Conservation (phyloP, 2,113 vertebrate genomes). For the Corydoras maculifer region DNA sequence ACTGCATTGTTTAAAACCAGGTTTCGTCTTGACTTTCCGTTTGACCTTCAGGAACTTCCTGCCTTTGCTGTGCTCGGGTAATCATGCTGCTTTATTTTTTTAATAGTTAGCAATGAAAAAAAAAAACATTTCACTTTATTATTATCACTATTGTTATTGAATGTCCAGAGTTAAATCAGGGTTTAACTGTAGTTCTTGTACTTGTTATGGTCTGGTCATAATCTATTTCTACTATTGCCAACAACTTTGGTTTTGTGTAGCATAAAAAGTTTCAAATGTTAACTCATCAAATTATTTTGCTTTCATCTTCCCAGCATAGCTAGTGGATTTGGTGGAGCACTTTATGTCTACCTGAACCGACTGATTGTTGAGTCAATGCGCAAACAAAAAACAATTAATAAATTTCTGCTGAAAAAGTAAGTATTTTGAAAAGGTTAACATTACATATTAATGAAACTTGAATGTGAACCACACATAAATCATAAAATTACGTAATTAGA, state of each 20-base stretch:
- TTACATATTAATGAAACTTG: not conserved
- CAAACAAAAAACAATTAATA: slow-evolving; percentile 94
- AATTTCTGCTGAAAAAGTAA: slow-evolving; percentile 95
- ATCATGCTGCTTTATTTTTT: slow-evolving; percentile 41
- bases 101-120: too few relatives aligned
- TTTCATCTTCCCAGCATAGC: slow-evolving; percentile 72
- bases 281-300: not conserved
- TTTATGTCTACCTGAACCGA: slow-evolving; percentile 95
- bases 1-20: slow-evolving; percentile 97
- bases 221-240: too few relatives aligned
- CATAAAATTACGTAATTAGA: too few relatives aligned
- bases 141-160: too few relatives aligned
- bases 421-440: slow-evolving; percentile 46
- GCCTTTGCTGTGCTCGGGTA: slow-evolving; percentile 95
- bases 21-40: slow-evolving; percentile 96
- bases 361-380: slow-evolving; percentile 97
- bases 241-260: too few relatives aligned
- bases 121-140: too few relatives aligned
- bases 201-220: not conserved
- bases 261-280: too few relatives aligned
- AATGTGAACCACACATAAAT: too few relatives aligned
- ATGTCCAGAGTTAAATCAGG: too few relatives aligned
- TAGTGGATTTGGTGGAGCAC: slow-evolving; percentile 88
- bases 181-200: not conserved
- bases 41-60: slow-evolving; percentile 95